Evolutionary conservation across 37 sponge, comb jelly and placozoan genomes (phyloP).

Genomic region (Hexactinellida sp.): DNA sequence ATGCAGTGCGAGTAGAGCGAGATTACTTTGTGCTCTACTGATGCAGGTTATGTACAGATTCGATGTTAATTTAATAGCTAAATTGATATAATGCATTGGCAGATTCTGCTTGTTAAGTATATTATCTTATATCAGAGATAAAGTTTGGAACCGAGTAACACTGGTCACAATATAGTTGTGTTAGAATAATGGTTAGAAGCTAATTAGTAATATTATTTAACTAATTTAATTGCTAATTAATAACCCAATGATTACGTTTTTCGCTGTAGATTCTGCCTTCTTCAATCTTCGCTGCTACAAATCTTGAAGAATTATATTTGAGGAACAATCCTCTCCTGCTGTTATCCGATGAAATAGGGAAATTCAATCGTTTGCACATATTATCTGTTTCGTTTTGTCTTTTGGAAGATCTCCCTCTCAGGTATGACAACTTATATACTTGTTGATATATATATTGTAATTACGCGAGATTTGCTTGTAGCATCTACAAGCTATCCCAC

Average conservation of each 20-base stretch:
- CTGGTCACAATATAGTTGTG: too few relatives aligned
- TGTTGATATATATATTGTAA: not conserved
- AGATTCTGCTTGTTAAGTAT: too few relatives aligned
- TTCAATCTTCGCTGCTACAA: not conserved
- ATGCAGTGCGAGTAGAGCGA: not conserved
- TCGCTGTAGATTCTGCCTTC: not conserved
- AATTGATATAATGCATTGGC: too few relatives aligned
- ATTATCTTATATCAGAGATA: too few relatives aligned
- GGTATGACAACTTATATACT: not conserved
- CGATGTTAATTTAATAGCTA: too few relatives aligned
- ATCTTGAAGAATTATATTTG: not conserved
- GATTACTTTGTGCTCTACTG: not conserved
- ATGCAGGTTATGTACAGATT: not conserved
- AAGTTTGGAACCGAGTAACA: too few relatives aligned
- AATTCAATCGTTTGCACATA: not conserved
- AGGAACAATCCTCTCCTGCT: not conserved
- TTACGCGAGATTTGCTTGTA: not conserved
- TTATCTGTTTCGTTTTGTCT: not conserved
- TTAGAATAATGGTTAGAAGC: not conserved
- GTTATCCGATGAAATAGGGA: not conserved
- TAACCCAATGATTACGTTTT: too few relatives aligned
- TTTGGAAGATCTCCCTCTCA: not conserved
- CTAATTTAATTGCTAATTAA: too few relatives aligned
- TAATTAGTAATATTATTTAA: too few relatives aligned
- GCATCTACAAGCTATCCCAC: not conserved